Evolutionary conservation across 2,797 vertebrate genomes (phyloP).

Genomic region (Argya squamiceps): DNA sequence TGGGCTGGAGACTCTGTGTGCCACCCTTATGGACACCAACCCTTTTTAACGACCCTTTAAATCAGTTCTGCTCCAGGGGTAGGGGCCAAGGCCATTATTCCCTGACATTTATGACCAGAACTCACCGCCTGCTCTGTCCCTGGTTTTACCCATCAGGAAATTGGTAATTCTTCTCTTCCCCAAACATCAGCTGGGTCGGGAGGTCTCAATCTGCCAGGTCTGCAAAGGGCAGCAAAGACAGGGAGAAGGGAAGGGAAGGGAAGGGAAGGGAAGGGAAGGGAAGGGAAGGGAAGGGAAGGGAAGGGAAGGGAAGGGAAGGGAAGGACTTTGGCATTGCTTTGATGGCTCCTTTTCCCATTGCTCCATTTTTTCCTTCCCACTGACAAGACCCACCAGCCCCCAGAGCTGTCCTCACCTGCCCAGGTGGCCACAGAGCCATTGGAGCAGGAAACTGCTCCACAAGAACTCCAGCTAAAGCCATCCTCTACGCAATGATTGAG

Average conservation of each 20-base stretch:
- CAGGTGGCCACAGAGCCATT: accelerated
- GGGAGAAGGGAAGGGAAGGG: neutral
- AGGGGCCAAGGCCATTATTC: neutral
- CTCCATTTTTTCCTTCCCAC: accelerated
- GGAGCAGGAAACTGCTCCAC: neutral
- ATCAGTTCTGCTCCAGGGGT: neutral
- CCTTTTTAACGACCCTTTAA: slow-evolving; percentile 10
- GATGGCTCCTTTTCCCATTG: neutral
- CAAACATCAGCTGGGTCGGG: neutral
- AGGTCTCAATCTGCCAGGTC: neutral
- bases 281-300: neutral
- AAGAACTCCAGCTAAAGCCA: neutral
- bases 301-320: neutral
- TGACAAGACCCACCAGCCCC: neutral
- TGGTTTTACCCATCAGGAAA: neutral
- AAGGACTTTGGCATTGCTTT: neutral
- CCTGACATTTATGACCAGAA: neutral
- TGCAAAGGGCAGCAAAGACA: neutral
- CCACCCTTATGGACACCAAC: neutral
- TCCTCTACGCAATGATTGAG: accelerated
- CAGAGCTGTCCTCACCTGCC: neutral
- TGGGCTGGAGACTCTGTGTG: neutral
- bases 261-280: neutral
- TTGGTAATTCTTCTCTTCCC: neutral
- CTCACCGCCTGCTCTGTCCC: neutral